Evolutionary conservation across 2,888 invertebrate genomes (phyloP).

Genomic region (Nemapogon koenigi): DNA sequence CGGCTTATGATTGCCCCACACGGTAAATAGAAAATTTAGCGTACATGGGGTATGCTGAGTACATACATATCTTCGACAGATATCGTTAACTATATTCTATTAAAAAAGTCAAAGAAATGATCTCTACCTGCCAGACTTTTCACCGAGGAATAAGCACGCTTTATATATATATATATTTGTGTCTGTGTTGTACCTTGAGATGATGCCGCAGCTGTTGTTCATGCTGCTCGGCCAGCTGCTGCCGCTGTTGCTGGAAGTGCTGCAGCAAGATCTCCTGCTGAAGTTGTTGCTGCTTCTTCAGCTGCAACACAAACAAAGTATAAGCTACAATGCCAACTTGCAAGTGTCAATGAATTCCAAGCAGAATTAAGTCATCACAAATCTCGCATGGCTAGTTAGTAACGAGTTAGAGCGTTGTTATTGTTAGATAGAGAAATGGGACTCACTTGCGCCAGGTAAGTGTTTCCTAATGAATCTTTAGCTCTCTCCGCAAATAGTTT

Average conservation of each 20-base stretch:
- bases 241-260: slow-evolving; percentile 90
- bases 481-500: slow-evolving; percentile 61
- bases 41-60: too few relatives aligned
- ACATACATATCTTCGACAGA: too few relatives aligned
- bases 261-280: slow-evolving; percentile 91
- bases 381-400: too few relatives aligned
- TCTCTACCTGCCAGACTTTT: too few relatives aligned
- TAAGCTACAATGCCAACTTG: neutral
- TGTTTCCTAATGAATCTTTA: slow-evolving; percentile 60
- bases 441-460: slow-evolving; percentile 63
- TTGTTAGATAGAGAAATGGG: slow-evolving; percentile 26
- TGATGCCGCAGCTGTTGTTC: slow-evolving; percentile 89
- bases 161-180: too few relatives aligned
- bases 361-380: too few relatives aligned
- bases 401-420: neutral
- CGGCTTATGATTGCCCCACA: too few relatives aligned
- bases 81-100: too few relatives aligned
- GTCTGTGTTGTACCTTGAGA: slow-evolving; percentile 86
- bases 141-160: too few relatives aligned
- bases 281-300: slow-evolving; percentile 92
- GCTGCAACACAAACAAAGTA: slow-evolving; percentile 65
- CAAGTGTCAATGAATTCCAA: neutral
- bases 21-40: too few relatives aligned
- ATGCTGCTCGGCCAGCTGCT: slow-evolving; percentile 89
- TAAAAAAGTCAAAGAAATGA: too few relatives aligned